Evolutionary conservation across 2,888 invertebrate genomes (phyloP).

Genomic region (Zygaena filipendulae): DNA sequence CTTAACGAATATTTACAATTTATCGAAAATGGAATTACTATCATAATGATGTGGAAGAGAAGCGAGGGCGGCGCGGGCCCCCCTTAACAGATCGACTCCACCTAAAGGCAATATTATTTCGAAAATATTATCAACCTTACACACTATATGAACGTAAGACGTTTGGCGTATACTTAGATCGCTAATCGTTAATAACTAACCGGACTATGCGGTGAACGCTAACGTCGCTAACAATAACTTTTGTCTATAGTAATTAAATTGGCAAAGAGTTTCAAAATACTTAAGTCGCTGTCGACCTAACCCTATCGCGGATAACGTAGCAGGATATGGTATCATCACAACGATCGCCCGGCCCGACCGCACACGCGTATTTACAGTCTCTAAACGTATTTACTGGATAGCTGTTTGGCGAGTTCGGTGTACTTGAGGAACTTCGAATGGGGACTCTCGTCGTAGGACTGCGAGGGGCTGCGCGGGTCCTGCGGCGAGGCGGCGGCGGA

Average conservation of each 20-base stretch:
- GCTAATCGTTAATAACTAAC: conserved; percentile 66
- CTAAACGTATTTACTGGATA: conserved; percentile 97
- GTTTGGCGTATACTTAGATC: conserved; percentile 69
- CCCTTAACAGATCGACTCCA: conserved; percentile 37
- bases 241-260: conserved; percentile 67
- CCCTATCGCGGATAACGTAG: conserved; percentile 67
- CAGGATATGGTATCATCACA: conserved; percentile 87
- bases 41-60: conserved; percentile 60
- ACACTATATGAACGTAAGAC: conserved; percentile 63
- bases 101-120: conserved; percentile 67
- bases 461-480: conserved; percentile 69
- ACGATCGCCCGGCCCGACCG: conserved; percentile 40
- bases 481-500: conserved; percentile 60
- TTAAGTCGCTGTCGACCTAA: conserved; percentile 64
- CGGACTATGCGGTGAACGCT: conserved; percentile 64
- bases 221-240: conserved; percentile 44
- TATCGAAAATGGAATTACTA: conserved; percentile 67
- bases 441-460: conserved; percentile 87
- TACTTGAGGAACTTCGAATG: conserved; percentile 98
- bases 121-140: conserved; percentile 64
- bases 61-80: conserved; percentile 33
- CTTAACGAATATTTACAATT: conserved; percentile 66
- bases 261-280: conserved; percentile 69
- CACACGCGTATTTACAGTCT: conserved; percentile 39
- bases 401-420: conserved; percentile 97